Evolutionary conservation across 2,888 invertebrate species (phyloP).

Genomic region (Phyto melanocephala): DNA sequence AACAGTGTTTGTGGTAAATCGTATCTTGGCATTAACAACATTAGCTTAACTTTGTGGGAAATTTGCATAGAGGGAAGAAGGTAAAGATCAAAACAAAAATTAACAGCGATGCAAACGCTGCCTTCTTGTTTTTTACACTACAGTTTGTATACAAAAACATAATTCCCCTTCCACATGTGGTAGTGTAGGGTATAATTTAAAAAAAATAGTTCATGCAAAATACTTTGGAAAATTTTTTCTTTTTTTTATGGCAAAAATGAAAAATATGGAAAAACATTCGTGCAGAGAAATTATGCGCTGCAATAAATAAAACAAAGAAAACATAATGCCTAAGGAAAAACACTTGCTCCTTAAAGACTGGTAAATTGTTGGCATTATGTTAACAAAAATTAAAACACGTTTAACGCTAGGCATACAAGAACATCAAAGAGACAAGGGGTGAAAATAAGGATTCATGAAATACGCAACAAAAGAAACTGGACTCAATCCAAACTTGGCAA

Average conservation of each 20-base stretch:
- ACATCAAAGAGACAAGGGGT: not conserved
- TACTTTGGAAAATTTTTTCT: not conserved
- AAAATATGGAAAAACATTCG: not conserved
- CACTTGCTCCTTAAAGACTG: not conserved
- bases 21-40: too few species aligned
- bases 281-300: constrained; percentile 23
- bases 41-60: too few species aligned
- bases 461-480: constrained; percentile 45
- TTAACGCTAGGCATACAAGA: not conserved
- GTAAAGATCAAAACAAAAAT: too few species aligned
- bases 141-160: too few species aligned
- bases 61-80: too few species aligned
- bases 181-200: too few species aligned
- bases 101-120: too few species aligned
- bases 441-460: constrained; percentile 12
- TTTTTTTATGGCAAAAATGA: not conserved
- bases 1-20: too few species aligned
- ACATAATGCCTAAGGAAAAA: constrained; percentile 39
- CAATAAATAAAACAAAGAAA: constrained; percentile 44
- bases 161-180: too few species aligned
- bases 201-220: not conserved
- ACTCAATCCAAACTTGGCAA: constrained; percentile 48
- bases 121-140: too few species aligned
- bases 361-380: constrained; percentile 49
- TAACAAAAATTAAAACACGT: constrained; percentile 54